Conservation (phyloP, 2,113 vertebrate species). For the Eclectus roratus region DNA sequence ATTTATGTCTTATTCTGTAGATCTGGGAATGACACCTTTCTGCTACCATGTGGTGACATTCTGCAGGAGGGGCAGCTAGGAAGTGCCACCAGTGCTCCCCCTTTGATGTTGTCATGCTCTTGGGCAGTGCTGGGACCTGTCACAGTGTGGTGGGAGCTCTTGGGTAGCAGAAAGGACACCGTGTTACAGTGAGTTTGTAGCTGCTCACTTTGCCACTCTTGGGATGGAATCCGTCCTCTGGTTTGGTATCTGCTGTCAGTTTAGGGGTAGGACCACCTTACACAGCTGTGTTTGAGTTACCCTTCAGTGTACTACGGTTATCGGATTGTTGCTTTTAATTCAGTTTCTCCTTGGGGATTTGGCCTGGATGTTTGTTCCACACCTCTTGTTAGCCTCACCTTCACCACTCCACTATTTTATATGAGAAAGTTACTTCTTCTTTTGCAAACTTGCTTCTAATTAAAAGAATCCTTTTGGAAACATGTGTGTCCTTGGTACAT, state of each 20-base stretch:
- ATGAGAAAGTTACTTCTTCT: slow-evolving; percentile 65
- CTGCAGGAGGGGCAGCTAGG: neutral
- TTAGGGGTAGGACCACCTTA: neutral
- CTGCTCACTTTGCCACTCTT: neutral
- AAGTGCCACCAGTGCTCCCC: neutral
- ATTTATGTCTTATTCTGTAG: neutral
- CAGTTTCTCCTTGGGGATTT: slow-evolving; percentile 32
- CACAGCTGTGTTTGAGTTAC: slow-evolving; percentile 14
- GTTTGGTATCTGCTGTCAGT: neutral
- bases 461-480: slow-evolving; percentile 48
- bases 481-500: neutral
- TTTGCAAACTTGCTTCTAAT: slow-evolving; percentile 54
- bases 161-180: neutral
- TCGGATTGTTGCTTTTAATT: neutral
- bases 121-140: neutral
- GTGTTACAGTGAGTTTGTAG: neutral
- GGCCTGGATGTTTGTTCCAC: slow-evolving; percentile 46
- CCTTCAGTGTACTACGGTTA: neutral
- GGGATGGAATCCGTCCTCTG: neutral
- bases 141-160: neutral
- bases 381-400: slow-evolving; percentile 58
- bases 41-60: rapidly evolving
- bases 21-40: neutral
- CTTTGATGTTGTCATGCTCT: neutral
- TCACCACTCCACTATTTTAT: slow-evolving; percentile 64